Percentiles rank a stretch among this genome's conserved stretches.
Conservation (phyloP, 2,888 invertebrate species). For the Catocala fraxini region DNA sequence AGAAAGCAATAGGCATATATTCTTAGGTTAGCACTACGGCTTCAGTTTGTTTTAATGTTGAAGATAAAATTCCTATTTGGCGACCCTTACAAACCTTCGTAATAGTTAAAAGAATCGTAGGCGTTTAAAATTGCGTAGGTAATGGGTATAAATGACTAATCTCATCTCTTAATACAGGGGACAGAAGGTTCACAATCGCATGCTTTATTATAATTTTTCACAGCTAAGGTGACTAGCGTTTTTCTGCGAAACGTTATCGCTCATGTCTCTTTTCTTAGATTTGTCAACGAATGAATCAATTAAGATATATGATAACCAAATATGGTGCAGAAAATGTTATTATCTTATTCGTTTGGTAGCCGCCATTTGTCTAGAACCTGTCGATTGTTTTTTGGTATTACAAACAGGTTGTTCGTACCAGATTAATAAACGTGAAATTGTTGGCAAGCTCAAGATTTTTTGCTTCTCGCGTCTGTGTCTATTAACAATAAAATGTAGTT, state of each 20-base stretch:
- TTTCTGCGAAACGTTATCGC: constrained; percentile 31
- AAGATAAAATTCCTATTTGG: too few relatives aligned
- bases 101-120: constrained; percentile 10
- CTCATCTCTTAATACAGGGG: neutral
- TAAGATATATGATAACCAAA: constrained; percentile 34
- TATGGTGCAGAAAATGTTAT: constrained; percentile 15
- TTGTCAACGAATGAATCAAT: constrained; percentile 22
- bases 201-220: constrained; percentile 15
- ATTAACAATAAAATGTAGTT: too few relatives aligned
- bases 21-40: too few relatives aligned
- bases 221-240: constrained; percentile 23
- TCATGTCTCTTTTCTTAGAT: constrained; percentile 20
- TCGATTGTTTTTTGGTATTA: neutral
- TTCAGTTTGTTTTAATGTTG: too few relatives aligned
- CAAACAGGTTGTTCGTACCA: too few relatives aligned
- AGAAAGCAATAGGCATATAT: too few relatives aligned
- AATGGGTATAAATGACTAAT: neutral
- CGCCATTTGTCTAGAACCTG: constrained; percentile 11
- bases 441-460: too few relatives aligned
- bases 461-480: too few relatives aligned
- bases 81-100: too few relatives aligned
- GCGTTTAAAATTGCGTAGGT: constrained; percentile 31
- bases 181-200: constrained; percentile 20
- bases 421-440: too few relatives aligned
- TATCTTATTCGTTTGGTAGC: constrained; percentile 10